These are phyloP conservation scores for Macrobrachium nipponense DNA, from an alignment of 1,140 invertebrate genomes.

Conservation along the genomic window DNA sequence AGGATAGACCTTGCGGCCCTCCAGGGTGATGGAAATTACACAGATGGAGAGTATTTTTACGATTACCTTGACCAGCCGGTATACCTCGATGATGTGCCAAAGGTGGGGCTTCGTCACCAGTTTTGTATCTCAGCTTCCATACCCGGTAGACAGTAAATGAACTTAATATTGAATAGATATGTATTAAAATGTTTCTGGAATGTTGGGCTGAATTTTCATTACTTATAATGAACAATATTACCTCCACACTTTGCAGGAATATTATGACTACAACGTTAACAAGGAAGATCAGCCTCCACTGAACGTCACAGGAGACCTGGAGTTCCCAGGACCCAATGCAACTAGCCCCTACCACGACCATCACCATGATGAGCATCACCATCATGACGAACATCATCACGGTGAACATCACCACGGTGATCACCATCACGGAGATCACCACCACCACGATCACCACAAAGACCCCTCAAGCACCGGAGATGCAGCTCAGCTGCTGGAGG, in stretches of 20 bases:
- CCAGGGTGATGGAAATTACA: background rate
- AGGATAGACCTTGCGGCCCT: conserved; percentile 2
- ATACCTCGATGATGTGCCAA: background rate
- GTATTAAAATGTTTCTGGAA: no score
- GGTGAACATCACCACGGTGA: conserved; percentile 24
- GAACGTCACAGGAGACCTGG: conserved; percentile 31
- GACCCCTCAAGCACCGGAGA: background rate
- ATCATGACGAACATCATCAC: background rate
- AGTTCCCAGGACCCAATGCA: conserved; percentile 45
- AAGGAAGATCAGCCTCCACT: background rate
- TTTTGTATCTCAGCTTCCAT: no score
- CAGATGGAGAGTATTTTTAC: background rate
- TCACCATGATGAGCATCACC: conserved; percentile 25
- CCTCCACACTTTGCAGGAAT: conserved; percentile 14
- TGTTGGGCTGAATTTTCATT: no score
- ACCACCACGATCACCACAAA: conserved; percentile 16
- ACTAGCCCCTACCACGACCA: conserved; percentile 43
- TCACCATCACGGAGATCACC: conserved; percentile 14
- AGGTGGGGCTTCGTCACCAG: background rate
- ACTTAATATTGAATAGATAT: no score
- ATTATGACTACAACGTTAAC: conserved; percentile 40
- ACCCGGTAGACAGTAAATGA: no score
- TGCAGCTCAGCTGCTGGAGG: conserved; percentile 24
- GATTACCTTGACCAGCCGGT: background rate
- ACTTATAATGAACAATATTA: no score